Evolutionary conservation across 1,140 invertebrate species (phyloP).

Genomic region (Steinernema khuongi): DNA sequence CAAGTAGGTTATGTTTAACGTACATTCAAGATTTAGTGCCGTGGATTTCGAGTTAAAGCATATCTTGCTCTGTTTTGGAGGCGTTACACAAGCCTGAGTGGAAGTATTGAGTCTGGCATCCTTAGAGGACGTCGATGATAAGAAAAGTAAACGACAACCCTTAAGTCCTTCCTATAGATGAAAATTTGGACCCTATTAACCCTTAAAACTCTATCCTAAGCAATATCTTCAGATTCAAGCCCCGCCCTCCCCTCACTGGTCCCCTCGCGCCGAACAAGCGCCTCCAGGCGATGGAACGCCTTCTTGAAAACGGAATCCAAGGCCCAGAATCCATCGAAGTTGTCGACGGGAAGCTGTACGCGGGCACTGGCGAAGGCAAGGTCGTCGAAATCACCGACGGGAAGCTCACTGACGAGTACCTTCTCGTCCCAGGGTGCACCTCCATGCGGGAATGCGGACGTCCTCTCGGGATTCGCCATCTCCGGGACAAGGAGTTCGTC

Average conservation of each 20-base stretch:
- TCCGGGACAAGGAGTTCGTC: conserved; percentile 44
- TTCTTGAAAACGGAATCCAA: conserved; percentile 47
- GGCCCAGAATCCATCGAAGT: conserved; percentile 50
- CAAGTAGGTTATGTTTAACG: not conserved
- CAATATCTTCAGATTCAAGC: not conserved
- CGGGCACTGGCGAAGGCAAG: conserved; percentile 48
- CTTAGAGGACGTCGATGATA: too few relatives aligned
- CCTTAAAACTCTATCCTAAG: not conserved
- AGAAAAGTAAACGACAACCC: too few relatives aligned
- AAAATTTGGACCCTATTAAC: not conserved
- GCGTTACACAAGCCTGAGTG: too few relatives aligned
- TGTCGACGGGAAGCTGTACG: conserved; percentile 43
- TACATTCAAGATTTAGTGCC: too few relatives aligned
- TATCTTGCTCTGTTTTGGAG: too few relatives aligned
- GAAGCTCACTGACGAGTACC: conserved; percentile 36
- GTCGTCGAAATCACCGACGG: conserved; percentile 50
- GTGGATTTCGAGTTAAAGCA: not conserved
- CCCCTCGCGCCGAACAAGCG: not conserved
- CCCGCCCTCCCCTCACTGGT: not conserved
- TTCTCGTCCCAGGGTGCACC: conserved; percentile 30
- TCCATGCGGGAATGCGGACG: conserved; percentile 17
- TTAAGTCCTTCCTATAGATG: too few relatives aligned
- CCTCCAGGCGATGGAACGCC: conserved; percentile 18
- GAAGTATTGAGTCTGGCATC: too few relatives aligned
- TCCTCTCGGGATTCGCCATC: conserved; percentile 49